Evolutionary conservation across 2,888 invertebrate species (phyloP).

Genomic region (Stenolophus ochropezus): DNA sequence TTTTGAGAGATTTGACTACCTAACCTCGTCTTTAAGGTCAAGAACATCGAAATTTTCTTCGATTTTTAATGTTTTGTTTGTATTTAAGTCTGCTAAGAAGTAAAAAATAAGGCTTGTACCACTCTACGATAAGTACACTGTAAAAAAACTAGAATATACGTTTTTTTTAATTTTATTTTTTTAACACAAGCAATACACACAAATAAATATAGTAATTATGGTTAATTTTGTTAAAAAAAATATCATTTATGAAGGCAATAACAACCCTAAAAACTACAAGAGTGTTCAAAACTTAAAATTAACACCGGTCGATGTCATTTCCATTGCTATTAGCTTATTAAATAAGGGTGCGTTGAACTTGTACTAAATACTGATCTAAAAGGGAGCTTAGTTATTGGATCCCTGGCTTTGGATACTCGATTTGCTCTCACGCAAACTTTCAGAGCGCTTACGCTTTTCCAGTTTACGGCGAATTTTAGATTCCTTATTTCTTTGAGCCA

Average conservation of each 20-base stretch:
- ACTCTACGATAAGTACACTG: too few relatives aligned
- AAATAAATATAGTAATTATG: too few relatives aligned
- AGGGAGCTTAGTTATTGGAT: constrained; percentile 24
- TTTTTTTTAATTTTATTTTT: not conserved
- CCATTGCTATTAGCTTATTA: not conserved
- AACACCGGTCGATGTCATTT: not conserved
- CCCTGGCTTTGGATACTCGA: constrained; percentile 80
- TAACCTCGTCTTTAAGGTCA: not conserved
- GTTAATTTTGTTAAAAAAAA: too few relatives aligned
- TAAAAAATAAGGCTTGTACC: too few relatives aligned
- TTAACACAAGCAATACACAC: too few relatives aligned
- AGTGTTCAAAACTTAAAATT: not conserved
- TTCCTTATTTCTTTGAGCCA: constrained; percentile 84
- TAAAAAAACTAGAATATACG: not conserved
- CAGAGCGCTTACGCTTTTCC: constrained; percentile 85
- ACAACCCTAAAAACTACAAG: constrained; percentile 1
- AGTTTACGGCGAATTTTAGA: constrained; percentile 67
- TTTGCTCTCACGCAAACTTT: constrained; percentile 89
- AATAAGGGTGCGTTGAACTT: not conserved
- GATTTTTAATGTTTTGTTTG: not conserved
- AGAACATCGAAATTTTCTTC: not conserved
- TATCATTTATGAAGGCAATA: too few relatives aligned
- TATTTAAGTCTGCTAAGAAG: not conserved
- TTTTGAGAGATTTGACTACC: not conserved
- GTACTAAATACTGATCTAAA: not conserved